Conservation (phyloP, 2,888 invertebrate species). For the Anoncus sp. region DNA sequence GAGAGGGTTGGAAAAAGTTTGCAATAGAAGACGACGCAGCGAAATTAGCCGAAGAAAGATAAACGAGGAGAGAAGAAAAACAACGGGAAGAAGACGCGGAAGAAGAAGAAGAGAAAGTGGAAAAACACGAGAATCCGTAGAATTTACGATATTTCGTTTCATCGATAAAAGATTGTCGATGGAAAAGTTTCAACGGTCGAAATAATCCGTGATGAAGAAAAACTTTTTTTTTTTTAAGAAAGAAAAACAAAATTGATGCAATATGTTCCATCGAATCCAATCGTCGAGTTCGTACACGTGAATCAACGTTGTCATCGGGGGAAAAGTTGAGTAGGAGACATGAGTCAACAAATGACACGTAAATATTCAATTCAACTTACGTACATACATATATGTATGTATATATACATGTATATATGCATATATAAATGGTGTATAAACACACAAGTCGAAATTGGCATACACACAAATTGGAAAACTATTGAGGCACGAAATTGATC, state of each 20-base stretch:
- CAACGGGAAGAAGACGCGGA: conserved; percentile 42
- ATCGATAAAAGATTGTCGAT: conserved; percentile 40
- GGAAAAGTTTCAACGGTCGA: conserved; percentile 9
- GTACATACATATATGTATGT: conserved; percentile 5
- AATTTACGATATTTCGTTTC: conserved; percentile 28
- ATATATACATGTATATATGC: not conserved
- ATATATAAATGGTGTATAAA: conserved; percentile 2
- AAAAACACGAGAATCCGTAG: conserved; percentile 29
- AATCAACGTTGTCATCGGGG: not conserved
- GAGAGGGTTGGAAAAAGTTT: conserved; percentile 49
- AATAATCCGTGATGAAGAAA: conserved; percentile 30
- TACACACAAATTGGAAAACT: conserved; percentile 29
- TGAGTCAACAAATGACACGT: conserved; percentile 12
- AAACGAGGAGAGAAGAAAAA: conserved; percentile 61
- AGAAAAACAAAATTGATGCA: not conserved
- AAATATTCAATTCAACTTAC: conserved; percentile 37
- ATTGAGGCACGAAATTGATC: conserved; percentile 20
- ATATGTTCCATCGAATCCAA: conserved; percentile 9
- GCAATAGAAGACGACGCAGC: conserved; percentile 37
- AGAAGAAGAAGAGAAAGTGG: conserved; percentile 28
- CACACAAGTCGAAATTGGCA: conserved; percentile 25
- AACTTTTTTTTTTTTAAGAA: not conserved
- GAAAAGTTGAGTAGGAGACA: conserved; percentile 3
- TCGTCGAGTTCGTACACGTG: conserved; percentile 38
- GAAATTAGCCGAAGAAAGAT: conserved; percentile 61